Evolutionary conservation across 2,888 invertebrate genomes (phyloP).

Genomic region (Seladonia tumulorum): DNA sequence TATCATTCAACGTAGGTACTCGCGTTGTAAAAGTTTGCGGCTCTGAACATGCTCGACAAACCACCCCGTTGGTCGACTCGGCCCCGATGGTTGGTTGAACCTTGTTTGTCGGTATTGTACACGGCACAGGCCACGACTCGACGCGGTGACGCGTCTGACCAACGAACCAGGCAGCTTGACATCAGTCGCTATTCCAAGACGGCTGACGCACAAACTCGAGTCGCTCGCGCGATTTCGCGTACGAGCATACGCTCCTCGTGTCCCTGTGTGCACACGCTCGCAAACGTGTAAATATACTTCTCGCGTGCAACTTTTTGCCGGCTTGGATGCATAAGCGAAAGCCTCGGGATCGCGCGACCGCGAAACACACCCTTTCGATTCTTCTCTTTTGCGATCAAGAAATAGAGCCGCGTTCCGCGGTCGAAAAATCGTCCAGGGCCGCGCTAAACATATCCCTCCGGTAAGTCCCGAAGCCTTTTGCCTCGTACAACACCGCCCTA

Average conservation of each 20-base stretch:
- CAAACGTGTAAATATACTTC: slow-evolving; percentile 57
- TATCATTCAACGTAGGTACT: not conserved
- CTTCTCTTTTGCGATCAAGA: slow-evolving; percentile 20
- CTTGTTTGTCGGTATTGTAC: not conserved
- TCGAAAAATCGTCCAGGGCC: slow-evolving; percentile 10
- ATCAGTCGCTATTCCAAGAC: slow-evolving; percentile 83
- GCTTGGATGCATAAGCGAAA: not conserved
- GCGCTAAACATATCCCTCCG: slow-evolving; percentile 17
- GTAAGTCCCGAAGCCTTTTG: not conserved
- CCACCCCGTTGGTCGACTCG: not conserved
- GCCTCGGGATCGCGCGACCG: not conserved
- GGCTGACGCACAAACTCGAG: slow-evolving; percentile 79
- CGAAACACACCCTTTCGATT: slow-evolving; percentile 12
- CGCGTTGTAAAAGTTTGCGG: not conserved
- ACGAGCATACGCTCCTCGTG: slow-evolving; percentile 22
- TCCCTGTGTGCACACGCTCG: slow-evolving; percentile 48
- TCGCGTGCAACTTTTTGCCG: slow-evolving; percentile 40
- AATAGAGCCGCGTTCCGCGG: slow-evolving; percentile 20
- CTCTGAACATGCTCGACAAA: not conserved
- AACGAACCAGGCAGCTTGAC: slow-evolving; percentile 75
- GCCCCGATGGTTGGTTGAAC: not conserved
- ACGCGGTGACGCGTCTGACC: slow-evolving; percentile 9
- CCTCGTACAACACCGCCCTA: not conserved
- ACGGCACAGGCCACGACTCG: not conserved
- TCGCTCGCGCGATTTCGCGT: slow-evolving; percentile 29